phyloP scores from a whole-genome alignment of 2,797 vertebrate species.

The Pseudomugil tenellus region DNA sequence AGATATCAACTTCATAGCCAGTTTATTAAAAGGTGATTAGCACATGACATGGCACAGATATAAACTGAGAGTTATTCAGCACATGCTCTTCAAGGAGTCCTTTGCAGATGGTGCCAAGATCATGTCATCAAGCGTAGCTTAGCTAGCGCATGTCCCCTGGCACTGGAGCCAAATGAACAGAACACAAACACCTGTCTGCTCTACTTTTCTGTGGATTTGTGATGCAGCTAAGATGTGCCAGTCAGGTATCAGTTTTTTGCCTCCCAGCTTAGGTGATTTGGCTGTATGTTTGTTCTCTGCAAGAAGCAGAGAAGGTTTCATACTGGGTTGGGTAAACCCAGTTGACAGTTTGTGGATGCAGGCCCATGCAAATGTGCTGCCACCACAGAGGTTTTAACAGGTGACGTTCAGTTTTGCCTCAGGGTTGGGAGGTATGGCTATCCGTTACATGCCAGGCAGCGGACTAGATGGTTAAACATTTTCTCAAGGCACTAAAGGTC shows the following conservation, averaged over 20 bases:
- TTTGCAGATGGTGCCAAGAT: constrained; percentile 68
- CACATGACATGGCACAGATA: constrained; percentile 50
- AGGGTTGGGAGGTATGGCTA: constrained; percentile 48
- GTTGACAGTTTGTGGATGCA: constrained; percentile 69
- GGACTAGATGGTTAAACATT: constrained; percentile 22
- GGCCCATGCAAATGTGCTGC: constrained; percentile 79
- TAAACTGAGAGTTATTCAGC: constrained; percentile 37
- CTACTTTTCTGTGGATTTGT: constrained; percentile 49
- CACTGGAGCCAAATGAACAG: constrained; percentile 53
- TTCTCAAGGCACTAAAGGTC: constrained; percentile 9
- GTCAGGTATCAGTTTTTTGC: constrained; percentile 50
- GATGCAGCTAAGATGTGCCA: constrained; percentile 49
- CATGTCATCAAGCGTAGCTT: constrained; percentile 64
- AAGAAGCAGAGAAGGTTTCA: constrained; percentile 31
- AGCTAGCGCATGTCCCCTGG: constrained; percentile 62
- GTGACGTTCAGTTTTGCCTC: constrained; percentile 69
- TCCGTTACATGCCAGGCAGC: constrained; percentile 51
- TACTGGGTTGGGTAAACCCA: constrained; percentile 44
- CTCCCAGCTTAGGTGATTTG: constrained; percentile 47
- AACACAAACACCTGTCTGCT: constrained; percentile 67
- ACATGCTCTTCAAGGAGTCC: constrained; percentile 60
- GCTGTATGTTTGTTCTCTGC: constrained; percentile 21
- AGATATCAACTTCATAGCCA: constrained; percentile 44
- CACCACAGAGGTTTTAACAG: constrained; percentile 52
- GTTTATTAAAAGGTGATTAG: constrained; percentile 61